phyloP scores from a whole-genome alignment of 1,140 invertebrate genomes.

The Trichonephila clavipes region DNA sequence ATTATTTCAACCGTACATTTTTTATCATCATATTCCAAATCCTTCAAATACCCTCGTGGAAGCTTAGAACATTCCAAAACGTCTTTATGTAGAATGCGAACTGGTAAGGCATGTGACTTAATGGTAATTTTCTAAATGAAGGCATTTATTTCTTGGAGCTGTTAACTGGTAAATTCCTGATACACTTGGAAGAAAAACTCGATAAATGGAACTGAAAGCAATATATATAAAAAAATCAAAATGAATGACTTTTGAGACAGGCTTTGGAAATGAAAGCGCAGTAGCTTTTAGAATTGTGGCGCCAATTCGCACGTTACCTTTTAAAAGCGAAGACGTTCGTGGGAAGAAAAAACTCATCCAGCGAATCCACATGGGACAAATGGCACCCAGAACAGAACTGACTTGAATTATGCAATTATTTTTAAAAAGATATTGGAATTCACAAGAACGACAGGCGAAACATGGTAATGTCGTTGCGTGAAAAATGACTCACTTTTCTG shows the following conservation, averaged over 20 bases:
- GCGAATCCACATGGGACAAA: conserved; percentile 31
- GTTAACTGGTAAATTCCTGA: too few relatives aligned
- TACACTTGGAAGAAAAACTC: too few relatives aligned
- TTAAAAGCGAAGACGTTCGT: not conserved
- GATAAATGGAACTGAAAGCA: too few relatives aligned
- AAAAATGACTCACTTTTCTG: conserved; percentile 25
- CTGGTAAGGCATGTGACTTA: too few relatives aligned
- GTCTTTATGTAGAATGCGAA: too few relatives aligned
- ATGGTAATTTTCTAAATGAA: too few relatives aligned
- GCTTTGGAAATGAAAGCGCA: not conserved
- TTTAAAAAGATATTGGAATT: not conserved
- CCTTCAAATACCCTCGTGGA: too few relatives aligned
- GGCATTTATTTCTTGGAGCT: too few relatives aligned
- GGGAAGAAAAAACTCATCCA: not conserved
- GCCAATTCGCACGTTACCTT: not conserved
- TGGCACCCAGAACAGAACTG: conserved; percentile 33
- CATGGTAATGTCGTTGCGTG: conserved; percentile 17
- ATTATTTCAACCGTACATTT: too few relatives aligned
- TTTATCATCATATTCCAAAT: too few relatives aligned
- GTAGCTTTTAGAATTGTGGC: not conserved
- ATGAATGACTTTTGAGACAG: not conserved
- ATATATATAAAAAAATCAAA: too few relatives aligned
- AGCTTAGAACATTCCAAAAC: too few relatives aligned
- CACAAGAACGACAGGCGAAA: not conserved
- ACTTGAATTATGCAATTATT: conserved; percentile 11